These are phyloP conservation scores for Mystacornis crossleyi DNA, from an alignment of 2,113 vertebrate genomes.

Conservation along the genomic window DNA sequence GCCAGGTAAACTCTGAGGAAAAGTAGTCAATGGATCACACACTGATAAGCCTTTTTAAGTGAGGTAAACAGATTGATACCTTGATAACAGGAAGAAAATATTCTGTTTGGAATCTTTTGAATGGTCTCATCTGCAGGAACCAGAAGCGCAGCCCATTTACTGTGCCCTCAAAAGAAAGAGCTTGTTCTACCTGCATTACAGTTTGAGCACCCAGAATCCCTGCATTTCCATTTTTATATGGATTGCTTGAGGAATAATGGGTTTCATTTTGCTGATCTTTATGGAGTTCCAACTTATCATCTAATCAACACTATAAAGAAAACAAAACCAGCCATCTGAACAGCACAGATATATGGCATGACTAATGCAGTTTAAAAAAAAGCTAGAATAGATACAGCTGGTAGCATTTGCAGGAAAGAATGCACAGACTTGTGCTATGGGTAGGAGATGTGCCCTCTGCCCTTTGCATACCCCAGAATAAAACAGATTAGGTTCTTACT, in stretches of 20 bases:
- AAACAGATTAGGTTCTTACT: not conserved
- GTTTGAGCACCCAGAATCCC: not conserved
- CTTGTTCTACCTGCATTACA: not conserved
- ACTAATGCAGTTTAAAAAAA: not conserved
- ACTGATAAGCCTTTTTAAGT: not conserved
- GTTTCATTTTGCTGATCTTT: not conserved
- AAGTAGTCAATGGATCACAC: not conserved
- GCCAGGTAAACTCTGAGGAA: conserved; percentile 37
- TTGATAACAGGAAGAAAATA: not conserved
- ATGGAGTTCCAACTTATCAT: not conserved
- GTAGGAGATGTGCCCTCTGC: not conserved
- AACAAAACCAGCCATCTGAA: not conserved
- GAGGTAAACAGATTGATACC: not conserved
- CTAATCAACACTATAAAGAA: not conserved
- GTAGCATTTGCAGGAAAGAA: not conserved
- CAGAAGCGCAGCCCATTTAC: not conserved
- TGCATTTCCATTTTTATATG: not conserved
- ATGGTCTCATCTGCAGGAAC: not conserved
- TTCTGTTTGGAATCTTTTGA: not conserved
- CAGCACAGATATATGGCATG: not conserved
- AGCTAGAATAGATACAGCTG: not conserved
- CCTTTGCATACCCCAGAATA: not conserved
- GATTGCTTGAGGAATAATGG: not conserved
- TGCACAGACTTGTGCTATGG: rapidly evolving
- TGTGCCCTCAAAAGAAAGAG: not conserved